Base-by-base conservation (phyloP, 2,888 invertebrate genomes). In the Clistopyga incitator region DNA sequence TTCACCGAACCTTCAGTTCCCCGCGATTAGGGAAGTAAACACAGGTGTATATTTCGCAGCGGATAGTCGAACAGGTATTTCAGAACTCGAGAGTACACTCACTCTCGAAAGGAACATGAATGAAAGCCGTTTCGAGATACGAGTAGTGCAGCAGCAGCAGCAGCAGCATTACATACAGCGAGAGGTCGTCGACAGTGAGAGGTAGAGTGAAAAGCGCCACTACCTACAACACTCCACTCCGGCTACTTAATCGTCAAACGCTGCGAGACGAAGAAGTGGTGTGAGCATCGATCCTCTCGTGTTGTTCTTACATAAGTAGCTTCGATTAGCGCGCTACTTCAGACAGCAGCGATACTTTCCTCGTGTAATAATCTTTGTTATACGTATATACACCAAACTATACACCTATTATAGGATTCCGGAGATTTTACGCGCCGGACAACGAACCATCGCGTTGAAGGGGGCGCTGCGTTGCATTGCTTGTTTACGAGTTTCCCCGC, bases 401-500 rank as follows among this genome's bases (percentile, higher is more conserved):
- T 25, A 64, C 8, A 64, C 38, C 23, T 25, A 52, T 61, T 23
- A 45, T 20, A 25, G 65, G 18, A 68, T 34, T 56, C 47, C 70
- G 70, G 20, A 38, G 47, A 61, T 10, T 20, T 25, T 15, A 23
- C 8, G 20, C 18, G 6, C 65, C 59, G 61, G 47, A 61, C 74
- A 61, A 74, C 74, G 74, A 74, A 74, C 74, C 61, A 59, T n/a
- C 56, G 25, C 13, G 61, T 34, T 61, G 47, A 61, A 25, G 47
- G 29, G 45, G 59, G 18, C 71, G 42, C 15, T 23, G 38, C 25
- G 25, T 67, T 42, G 29, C 45, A 47, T 47, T 42, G 56, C 56
- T 77, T 77, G 56, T 77, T 77, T 77, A 77, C 68, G 77, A 77
- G 67, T 10, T n/a, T 18, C 18, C 0, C 18, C 18, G 15, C n/a